phyloP scores from a whole-genome alignment of 1,140 invertebrate genomes.

The Mactra quadrangularis region DNA sequence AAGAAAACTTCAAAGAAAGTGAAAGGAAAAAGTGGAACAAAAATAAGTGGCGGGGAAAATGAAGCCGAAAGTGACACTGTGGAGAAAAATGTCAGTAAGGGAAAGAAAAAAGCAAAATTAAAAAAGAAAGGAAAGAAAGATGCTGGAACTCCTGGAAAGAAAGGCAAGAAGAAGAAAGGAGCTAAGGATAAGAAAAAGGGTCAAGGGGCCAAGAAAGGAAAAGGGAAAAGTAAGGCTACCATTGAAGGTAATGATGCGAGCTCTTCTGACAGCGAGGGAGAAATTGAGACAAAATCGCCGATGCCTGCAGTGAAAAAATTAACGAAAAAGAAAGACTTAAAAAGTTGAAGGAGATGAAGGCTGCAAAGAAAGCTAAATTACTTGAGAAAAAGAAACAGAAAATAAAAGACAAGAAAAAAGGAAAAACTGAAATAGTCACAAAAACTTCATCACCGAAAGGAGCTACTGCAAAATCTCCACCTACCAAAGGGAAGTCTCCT shows the following conservation, averaged over 20 bases:
- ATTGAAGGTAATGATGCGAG: conserved; percentile 7
- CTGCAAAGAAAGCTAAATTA: conserved; percentile 47
- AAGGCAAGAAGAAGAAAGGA: conserved; percentile 42
- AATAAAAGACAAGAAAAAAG: conserved; percentile 48
- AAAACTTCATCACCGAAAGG: too few species aligned
- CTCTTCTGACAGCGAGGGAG: neutral
- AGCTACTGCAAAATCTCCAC: conserved; percentile 30
- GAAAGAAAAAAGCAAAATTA: conserved; percentile 17
- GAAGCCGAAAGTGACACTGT: neutral
- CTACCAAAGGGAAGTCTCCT: conserved; percentile 33
- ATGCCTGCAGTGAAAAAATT: conserved; percentile 34
- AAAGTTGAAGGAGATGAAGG: conserved; percentile 52
- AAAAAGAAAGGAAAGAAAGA: neutral
- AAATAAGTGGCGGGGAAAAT: conserved; percentile 14
- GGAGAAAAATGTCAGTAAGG: conserved; percentile 18
- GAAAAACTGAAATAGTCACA: conserved; percentile 6
- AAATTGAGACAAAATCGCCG: conserved; percentile 6
- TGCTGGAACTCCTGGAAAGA: conserved; percentile 21
- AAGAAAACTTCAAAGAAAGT: conserved; percentile 1
- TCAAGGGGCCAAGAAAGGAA: conserved; percentile 34
- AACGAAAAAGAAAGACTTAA: conserved; percentile 49
- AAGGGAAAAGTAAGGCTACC: conserved; percentile 37
- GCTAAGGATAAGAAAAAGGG: conserved; percentile 29
- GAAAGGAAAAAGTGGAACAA: conserved; percentile 39
- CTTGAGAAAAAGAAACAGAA: conserved; percentile 50